Base-by-base conservation (phyloP, 2,113 vertebrate genomes). In the Cephalopterus ornatus region DNA sequence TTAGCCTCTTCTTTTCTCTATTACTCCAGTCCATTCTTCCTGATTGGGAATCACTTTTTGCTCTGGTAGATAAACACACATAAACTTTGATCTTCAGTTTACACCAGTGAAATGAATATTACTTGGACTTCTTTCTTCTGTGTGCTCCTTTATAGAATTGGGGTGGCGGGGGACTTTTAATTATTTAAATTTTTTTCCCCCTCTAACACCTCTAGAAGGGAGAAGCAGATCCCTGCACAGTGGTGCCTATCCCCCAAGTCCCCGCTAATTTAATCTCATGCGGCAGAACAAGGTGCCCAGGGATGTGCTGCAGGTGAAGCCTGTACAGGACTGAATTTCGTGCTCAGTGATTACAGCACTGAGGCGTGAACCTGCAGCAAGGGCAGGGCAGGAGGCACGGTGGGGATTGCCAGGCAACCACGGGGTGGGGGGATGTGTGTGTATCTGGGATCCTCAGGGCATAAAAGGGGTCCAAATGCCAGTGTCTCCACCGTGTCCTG, bases 371-470 rank as follows among this genome's bases (percentile, higher is more conserved):
- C 39, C 15, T 65, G 62, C 47, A 76, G 6, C 56, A 72, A 72
- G 42, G 12, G 24, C 27, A 73, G 27, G 15, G 27, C 18, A 61
- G 44, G 10, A 53, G 44, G 23, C 27, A 44, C 30, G 65, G 23
- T 1, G 5, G 11, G 21, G 11, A n/a, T 33, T 0, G 0, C 11
- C 11, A 70, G 24, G 22, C 12, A 4, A 35, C 14, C 15, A 9
- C 1, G 2, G 21, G 0, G 3, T 5, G 19, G 11, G 2, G 9
- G 2, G 1, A 1, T 14, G 8, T 35, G 3, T 28, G 12, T 18
- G 2, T 35, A 10, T 21, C 35, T 65, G 30, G 63, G 10, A 71
- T 35, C 5, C 19, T 75, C 6, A 35, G 32, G 26, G 24, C 32
- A 67, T 8, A 11, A 49, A 47, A 30, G 3, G 9, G 11, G 6